Base-by-base conservation (phyloP, 2,113 vertebrate species). In the Greenwoodochromis staneri region DNA sequence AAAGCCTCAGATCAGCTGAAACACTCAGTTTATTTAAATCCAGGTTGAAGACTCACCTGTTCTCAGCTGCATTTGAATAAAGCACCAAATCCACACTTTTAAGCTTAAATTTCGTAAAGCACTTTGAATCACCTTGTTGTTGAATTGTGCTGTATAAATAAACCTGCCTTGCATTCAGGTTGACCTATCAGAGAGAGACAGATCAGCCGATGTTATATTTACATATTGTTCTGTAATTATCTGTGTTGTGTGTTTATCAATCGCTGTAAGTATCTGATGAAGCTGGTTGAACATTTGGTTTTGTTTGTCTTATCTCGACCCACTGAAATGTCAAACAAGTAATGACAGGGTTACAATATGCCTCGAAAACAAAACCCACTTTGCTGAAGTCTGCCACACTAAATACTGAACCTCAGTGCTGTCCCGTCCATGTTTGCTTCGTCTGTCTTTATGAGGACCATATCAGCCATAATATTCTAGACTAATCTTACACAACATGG, bases 1-100 rank as follows among this genome's bases (percentile, higher is more conserved):
- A 11, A 54, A 21, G 2, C 51, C 51, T 54, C n/a, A 1, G 51
- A 21, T 54, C 51, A 54, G 10, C 53, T 54, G 53, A 54, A 54
- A 54, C 51, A 54, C n/a, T 54, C 53, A 54, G n/a, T 54, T 7
- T 54, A 54, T 24, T 54, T 54, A 54, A 4, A 55, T 55, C 53
- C 53, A 55, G 21, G 21, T 3, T 13, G 2, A 55, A 55, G 53
- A 55, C 21, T 24, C 53, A 13, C 21, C 21, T 55, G 53, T 55
- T 55, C 53, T 55, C 21, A 13, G 21, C 21, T 24, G 53, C 21
- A 4, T 55, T 55, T 55, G 2, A 24, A 55, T 55, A 55, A 55
- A 24, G 0, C 53, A 55, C 53, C 21, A 55, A 55, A 55, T 55
- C 53, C 2, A 0, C 21, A 55, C 21, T 55, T n/a, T 53, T 13